A percentile compares a stretch with the other conserved stretches of the same genome.
Evolutionary conservation across 1,140 invertebrate genomes (phyloP).

Genomic region (Drosophila bocqueti): DNA sequence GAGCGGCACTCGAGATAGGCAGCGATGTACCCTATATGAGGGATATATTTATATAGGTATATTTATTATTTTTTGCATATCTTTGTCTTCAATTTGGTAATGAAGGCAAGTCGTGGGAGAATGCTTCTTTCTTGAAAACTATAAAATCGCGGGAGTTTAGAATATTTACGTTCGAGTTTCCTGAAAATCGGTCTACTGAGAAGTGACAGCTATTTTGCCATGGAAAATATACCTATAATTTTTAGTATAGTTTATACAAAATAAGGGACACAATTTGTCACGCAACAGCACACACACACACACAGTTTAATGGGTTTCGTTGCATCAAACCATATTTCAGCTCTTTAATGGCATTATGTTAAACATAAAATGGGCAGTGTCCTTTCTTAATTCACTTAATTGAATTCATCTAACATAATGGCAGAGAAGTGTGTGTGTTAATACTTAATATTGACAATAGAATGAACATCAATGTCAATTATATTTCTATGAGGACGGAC

Average conservation of each 20-base stretch:
- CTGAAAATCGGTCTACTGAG: neutral
- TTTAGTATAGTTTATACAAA: neutral
- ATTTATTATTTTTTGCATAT: neutral
- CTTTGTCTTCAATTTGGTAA: neutral
- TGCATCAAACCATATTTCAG: neutral
- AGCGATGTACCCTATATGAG: slow-evolving; percentile 1
- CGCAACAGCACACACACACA: neutral
- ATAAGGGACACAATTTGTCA: neutral
- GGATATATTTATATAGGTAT: neutral
- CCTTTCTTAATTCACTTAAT: neutral
- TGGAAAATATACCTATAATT: neutral
- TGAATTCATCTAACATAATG: no score
- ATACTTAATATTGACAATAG: neutral
- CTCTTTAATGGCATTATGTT: neutral
- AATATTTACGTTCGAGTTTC: neutral
- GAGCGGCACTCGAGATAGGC: slow-evolving; percentile 6
- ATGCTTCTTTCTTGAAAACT: neutral
- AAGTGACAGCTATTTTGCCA: neutral
- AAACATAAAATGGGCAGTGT: neutral
- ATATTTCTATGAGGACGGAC: neutral
- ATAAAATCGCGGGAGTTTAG: neutral
- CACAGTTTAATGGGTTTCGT: neutral
- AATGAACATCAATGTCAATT: slow-evolving; percentile 19
- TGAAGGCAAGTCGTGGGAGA: neutral
- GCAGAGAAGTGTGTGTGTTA: neutral